Evolutionary conservation across 2,888 invertebrate species (phyloP).

Genomic region (Drosophila algonquin): DNA sequence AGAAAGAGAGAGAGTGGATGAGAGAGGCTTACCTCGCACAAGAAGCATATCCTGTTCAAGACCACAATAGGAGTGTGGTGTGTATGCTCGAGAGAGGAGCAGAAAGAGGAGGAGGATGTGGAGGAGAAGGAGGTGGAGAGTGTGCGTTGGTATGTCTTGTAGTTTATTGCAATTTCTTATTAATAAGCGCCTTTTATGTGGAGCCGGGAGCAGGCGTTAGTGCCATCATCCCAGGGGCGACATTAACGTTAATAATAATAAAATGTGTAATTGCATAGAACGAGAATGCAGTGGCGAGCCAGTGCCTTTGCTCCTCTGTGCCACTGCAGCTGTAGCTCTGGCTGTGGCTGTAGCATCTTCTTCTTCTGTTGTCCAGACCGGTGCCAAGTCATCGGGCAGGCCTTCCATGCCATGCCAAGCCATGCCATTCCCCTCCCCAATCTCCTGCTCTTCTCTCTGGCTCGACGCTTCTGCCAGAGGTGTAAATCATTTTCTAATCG

Average conservation of each 20-base stretch:
- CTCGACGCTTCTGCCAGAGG: slow-evolving; percentile 50
- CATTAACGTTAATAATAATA: slow-evolving; percentile 76
- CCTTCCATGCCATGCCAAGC: neutral
- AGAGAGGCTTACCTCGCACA: neutral
- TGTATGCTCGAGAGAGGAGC: neutral
- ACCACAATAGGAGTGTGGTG: neutral
- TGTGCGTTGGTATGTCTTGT: slow-evolving; percentile 12
- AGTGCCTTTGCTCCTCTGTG: neutral
- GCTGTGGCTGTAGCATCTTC: neutral
- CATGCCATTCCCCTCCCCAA: neutral
- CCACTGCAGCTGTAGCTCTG: neutral
- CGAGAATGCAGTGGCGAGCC: slow-evolving; percentile 14
- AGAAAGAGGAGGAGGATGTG: neutral
- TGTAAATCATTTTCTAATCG: slow-evolving; percentile 76
- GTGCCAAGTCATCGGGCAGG: neutral
- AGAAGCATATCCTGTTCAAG: neutral
- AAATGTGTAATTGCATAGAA: slow-evolving; percentile 73
- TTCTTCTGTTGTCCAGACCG: neutral
- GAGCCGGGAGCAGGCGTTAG: slow-evolving; percentile 50
- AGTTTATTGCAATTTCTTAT: slow-evolving; percentile 73
- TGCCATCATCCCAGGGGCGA: slow-evolving; percentile 67
- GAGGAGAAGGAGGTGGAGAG: neutral
- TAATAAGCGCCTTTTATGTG: slow-evolving; percentile 75
- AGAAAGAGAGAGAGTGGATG: neutral
- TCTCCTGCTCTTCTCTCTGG: slow-evolving; percentile 5